Evolutionary conservation across 2,797 vertebrate genomes (phyloP), one percentile per base, ranked within the genome.

Genomic region (Lacerta bilineata): DNA sequence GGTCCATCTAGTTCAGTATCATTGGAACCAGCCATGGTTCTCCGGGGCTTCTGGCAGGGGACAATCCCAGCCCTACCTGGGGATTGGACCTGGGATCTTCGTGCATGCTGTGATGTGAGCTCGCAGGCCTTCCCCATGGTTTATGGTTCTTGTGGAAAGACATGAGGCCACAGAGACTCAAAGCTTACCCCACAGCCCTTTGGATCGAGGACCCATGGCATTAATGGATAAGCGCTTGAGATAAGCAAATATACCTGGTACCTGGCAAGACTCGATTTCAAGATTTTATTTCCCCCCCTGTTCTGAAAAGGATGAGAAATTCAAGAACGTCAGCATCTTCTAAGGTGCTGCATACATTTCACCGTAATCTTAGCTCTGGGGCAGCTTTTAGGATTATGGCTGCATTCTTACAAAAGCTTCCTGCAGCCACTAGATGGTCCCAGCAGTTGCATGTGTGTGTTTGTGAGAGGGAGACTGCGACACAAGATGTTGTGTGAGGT

Each of bases 381-480:
- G 71, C 72, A 85, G 55, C 36, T 85, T 76, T 85, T 61, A 23
- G n/a, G 83, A 85, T 76, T 85, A 85, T 39, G 25, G 4, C 25
- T 41, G 7, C 50, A 74, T 76, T 41, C 33, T 29, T 76, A 64
- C 68, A 33, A 39, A 85, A 85, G 33, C 50, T 74, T 74, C 23
- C 69, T 59, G 33, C n/a, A 74, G 46, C 43, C 69, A 27, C 46
- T 59, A 84, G 69, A 84, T 36, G 33, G 69, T 59, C 46, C 83
- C 69, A 59, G 82, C 69, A 74, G n/a, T 84, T 84, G 55, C 33
- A 17, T 83, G 61, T 64, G 61, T 64, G 61, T 64, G 61, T 64
- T 18, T 64, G 50, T 55, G 50, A 55, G 50, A 15, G 50, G 50
- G 50, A 55, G 23, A 18, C 15, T 74, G 41, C 25, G 27, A 43